phyloP scores from a whole-genome alignment of 2,888 invertebrate species.

The Schizotus pectinicornis region DNA sequence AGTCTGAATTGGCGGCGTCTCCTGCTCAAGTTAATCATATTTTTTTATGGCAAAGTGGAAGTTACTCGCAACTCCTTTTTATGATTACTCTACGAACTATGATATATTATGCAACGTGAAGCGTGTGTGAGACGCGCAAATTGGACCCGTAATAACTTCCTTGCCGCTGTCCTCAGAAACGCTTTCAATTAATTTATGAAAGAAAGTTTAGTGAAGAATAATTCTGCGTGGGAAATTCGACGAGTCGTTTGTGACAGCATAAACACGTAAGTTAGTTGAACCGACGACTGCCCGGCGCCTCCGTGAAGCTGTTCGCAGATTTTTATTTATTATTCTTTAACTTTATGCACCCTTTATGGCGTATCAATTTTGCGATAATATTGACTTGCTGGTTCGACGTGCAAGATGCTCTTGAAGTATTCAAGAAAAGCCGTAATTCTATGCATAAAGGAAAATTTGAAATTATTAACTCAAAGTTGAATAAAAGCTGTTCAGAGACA shows the following conservation, averaged over 20 bases:
- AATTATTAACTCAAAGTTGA: too few relatives aligned
- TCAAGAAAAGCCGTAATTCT: too few relatives aligned
- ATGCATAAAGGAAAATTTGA: too few relatives aligned
- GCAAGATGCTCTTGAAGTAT: neutral
- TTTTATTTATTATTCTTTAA: slow-evolving; percentile 8
- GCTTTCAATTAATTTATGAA: slow-evolving; percentile 6
- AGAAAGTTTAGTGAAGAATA: neutral
- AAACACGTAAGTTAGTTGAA: slow-evolving; percentile 6
- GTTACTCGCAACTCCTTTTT: too few relatives aligned
- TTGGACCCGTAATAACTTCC: neutral
- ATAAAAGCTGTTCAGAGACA: too few relatives aligned
- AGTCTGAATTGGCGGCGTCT: too few relatives aligned
- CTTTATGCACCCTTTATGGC: neutral
- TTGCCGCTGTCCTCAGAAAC: neutral
- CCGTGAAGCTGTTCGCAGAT: neutral
- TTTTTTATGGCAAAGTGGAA: neutral
- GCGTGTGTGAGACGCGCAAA: neutral
- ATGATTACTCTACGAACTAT: too few relatives aligned
- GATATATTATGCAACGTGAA: neutral
- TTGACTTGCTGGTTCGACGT: neutral
- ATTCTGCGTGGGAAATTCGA: slow-evolving; percentile 9
- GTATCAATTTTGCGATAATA: neutral
- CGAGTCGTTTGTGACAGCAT: slow-evolving; percentile 2
- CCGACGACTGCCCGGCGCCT: slow-evolving; percentile 9
- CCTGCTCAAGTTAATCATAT: neutral